Conservation (phyloP, 2,888 invertebrate genomes). For the Xestia ashworthii region DNA sequence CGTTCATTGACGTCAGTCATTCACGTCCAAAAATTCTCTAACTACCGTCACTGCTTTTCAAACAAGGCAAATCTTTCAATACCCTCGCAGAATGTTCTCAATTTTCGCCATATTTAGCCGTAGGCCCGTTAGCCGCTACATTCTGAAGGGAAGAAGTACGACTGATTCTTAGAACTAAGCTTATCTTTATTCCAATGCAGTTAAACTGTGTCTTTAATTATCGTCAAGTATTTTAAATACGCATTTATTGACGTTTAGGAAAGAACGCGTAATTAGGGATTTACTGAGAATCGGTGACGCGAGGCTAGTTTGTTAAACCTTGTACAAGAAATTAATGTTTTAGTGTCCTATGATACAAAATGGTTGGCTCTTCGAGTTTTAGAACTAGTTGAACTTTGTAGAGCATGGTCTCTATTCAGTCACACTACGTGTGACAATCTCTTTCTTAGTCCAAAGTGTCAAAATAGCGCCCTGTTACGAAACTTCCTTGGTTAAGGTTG, state of each 20-base stretch:
- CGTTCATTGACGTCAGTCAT: constrained; percentile 4
- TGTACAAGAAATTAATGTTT: background rate
- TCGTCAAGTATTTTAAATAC: constrained; percentile 19
- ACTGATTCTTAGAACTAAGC: constrained; percentile 35
- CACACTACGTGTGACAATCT: too few relatives aligned
- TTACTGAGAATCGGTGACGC: background rate
- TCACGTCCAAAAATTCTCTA: constrained; percentile 25
- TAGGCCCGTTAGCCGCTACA: constrained; percentile 10
- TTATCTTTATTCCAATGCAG: constrained; percentile 28
- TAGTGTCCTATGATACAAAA: background rate
- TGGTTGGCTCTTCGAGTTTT: background rate
- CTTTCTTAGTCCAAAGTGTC: too few relatives aligned
- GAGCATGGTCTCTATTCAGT: background rate
- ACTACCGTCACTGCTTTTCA: constrained; percentile 21
- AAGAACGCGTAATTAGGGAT: background rate
- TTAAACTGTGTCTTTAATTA: constrained; percentile 44
- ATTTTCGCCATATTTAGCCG: constrained; percentile 13
- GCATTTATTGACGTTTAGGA: constrained; percentile 2
- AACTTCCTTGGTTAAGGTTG: too few relatives aligned
- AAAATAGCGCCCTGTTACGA: too few relatives aligned
- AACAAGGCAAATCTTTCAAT: constrained; percentile 21
- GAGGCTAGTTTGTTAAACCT: background rate
- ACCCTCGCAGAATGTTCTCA: background rate
- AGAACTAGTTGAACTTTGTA: background rate
- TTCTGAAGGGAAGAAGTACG: constrained; percentile 25